These are phyloP conservation scores for Petrolisthes cinctipes DNA, from an alignment of 2,888 invertebrate genomes.

Conservation along the genomic window DNA sequence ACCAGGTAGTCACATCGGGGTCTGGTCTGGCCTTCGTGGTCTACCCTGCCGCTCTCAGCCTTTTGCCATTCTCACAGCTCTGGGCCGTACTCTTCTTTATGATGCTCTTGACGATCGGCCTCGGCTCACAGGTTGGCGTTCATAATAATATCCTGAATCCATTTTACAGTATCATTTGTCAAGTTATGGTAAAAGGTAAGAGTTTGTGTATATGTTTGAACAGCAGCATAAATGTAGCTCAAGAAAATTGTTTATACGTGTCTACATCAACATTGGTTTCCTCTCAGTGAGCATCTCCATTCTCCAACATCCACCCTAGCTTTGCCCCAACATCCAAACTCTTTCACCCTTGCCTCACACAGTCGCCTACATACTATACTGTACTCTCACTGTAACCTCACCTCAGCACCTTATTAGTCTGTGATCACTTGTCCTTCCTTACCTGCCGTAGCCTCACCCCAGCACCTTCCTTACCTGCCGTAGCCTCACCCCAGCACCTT, in stretches of 20 bases:
- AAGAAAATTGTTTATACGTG: background rate
- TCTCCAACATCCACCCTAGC: no score
- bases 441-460: background rate
- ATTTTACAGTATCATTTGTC: no score
- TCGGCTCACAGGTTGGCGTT: constrained; percentile 60
- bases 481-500: background rate
- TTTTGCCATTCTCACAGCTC: constrained; percentile 60
- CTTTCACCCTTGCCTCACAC: no score
- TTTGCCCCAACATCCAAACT: no score
- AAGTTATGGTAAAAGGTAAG: background rate
- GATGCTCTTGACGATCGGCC: constrained; percentile 63
- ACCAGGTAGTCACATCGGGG: constrained; percentile 61
- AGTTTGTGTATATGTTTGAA: background rate
- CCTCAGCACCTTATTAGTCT: no score
- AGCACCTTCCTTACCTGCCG: background rate
- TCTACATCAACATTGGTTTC: background rate
- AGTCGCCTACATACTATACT: no score
- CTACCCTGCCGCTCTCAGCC: constrained; percentile 59
- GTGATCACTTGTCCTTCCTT: no score
- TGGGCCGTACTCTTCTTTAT: constrained; percentile 65
- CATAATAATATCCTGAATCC: no score
- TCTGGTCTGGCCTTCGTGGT: constrained; percentile 65
- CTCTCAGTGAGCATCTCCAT: no score
- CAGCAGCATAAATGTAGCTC: background rate
- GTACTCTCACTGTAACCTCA: no score